These are phyloP conservation scores for Pseudolaguvia tuberculata DNA, from an alignment of 2,113 vertebrate species.

Conservation along the genomic window DNA sequence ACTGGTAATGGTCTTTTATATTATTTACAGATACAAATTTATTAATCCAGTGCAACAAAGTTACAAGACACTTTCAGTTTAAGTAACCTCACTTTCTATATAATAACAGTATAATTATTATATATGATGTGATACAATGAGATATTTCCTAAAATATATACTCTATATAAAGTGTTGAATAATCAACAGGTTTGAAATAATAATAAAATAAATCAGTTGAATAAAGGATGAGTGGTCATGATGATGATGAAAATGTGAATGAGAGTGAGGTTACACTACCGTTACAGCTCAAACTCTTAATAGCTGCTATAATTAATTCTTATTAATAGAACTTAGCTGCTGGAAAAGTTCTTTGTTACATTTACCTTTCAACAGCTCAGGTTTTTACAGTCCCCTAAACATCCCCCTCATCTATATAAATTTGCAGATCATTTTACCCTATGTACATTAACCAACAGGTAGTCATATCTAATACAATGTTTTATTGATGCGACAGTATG, in stretches of 20 bases:
- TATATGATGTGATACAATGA: background rate
- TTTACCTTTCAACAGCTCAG: conserved; percentile 41
- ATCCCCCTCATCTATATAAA: background rate
- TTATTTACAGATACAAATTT: background rate
- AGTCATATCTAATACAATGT: too few relatives aligned
- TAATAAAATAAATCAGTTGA: conserved; percentile 12
- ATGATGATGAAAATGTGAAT: too few relatives aligned
- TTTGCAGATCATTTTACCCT: background rate
- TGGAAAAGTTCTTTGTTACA: conserved; percentile 39
- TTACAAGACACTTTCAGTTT: background rate
- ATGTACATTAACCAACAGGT: too few relatives aligned
- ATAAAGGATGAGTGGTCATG: too few relatives aligned
- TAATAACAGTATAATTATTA: background rate
- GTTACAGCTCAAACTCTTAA: conserved; percentile 35
- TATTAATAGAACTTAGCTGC: conserved; percentile 41
- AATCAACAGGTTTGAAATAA: conserved; percentile 5
- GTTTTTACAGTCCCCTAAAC: conserved; percentile 5
- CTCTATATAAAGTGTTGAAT: conserved; percentile 22
- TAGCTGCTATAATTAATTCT: conserved; percentile 43
- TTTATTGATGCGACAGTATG: background rate
- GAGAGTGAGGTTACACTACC: conserved; percentile 12
- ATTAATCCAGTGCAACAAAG: background rate
- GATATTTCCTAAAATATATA: background rate
- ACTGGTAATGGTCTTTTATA: background rate
- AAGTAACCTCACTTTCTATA: too few relatives aligned